Conservation (phyloP, 2,888 invertebrate genomes). For the Dendrolimus pini region DNA sequence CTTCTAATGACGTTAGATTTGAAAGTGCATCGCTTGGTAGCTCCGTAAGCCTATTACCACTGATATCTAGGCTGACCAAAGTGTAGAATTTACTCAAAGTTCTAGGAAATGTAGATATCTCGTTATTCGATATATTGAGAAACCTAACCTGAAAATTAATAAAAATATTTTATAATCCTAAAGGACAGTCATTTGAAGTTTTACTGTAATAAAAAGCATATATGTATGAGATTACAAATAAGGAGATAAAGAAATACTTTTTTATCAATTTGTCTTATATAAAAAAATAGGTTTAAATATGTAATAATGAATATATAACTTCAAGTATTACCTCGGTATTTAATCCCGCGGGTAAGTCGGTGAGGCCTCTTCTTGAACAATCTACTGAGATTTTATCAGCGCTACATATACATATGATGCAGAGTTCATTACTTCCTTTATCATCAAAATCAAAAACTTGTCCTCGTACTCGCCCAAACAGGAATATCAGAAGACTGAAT, state of each 20-base stretch:
- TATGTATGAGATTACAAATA: too few relatives aligned
- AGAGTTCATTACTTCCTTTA: conserved; percentile 37
- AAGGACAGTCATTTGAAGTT: not conserved
- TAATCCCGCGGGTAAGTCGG: conserved; percentile 53
- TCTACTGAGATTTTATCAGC: conserved; percentile 44
- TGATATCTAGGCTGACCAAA: conserved; percentile 46
- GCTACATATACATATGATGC: conserved; percentile 50
- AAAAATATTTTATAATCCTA: conserved; percentile 1
- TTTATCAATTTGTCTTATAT: too few relatives aligned
- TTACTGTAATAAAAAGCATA: too few relatives aligned
- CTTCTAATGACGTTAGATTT: conserved; percentile 74
- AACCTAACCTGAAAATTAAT: conserved; percentile 74
- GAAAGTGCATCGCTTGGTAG: conserved; percentile 63
- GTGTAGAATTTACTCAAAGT: conserved; percentile 40
- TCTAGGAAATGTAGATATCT: conserved; percentile 73
- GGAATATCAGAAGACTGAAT: conserved; percentile 32
- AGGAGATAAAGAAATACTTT: too few relatives aligned
- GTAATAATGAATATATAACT: not conserved
- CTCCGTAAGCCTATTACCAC: conserved; percentile 69
- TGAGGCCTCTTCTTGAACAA: conserved; percentile 62
- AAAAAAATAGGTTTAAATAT: too few relatives aligned
- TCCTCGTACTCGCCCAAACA: conserved; percentile 27
- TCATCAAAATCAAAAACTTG: conserved; percentile 43
- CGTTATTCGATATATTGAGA: conserved; percentile 81
- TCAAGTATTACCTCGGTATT: conserved; percentile 40